These are phyloP conservation scores for Tarsius wallacei DNA, from an alignment of 2,797 vertebrate species.

Conservation along the genomic window DNA sequence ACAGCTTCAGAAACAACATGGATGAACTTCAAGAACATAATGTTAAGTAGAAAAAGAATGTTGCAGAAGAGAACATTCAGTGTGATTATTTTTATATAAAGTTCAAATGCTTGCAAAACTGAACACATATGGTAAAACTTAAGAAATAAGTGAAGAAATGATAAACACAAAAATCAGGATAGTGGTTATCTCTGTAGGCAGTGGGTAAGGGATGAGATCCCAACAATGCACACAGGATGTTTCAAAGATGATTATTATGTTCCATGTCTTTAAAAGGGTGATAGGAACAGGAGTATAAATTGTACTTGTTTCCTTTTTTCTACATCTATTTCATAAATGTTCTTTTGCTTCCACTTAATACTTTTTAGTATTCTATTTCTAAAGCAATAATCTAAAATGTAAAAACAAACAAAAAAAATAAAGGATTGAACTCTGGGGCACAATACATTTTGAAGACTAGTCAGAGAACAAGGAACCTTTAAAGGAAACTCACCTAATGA, in stretches of 20 bases:
- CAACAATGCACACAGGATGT: background rate
- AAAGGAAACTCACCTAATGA: background rate
- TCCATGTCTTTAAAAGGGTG: background rate
- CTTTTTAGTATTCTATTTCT: background rate
- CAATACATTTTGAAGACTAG: background rate
- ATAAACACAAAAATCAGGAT: conserved; percentile 30
- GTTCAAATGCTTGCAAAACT: conserved; percentile 41
- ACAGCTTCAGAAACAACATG: background rate
- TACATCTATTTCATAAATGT: background rate
- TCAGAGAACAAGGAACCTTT: background rate
- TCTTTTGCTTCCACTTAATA: conserved; percentile 10
- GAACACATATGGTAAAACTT: conserved; percentile 45
- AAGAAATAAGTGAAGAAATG: conserved; percentile 56
- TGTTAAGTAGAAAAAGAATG: conserved; percentile 60
- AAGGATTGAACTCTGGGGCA: background rate
- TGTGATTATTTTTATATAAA: conserved; percentile 61
- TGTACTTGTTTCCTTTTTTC: background rate
- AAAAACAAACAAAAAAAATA: background rate
- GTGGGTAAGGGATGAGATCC: background rate
- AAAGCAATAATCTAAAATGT: background rate
- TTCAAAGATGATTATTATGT: background rate
- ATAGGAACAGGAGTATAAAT: background rate
- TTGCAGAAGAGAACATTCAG: conserved; percentile 12
- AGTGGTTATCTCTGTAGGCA: background rate
- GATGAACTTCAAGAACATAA: conserved; percentile 7